Evolutionary conservation across 2,113 vertebrate species (phyloP), one percentile per base, ranked within the genome.

Genomic region (Phrynocephalus versicolor): DNA sequence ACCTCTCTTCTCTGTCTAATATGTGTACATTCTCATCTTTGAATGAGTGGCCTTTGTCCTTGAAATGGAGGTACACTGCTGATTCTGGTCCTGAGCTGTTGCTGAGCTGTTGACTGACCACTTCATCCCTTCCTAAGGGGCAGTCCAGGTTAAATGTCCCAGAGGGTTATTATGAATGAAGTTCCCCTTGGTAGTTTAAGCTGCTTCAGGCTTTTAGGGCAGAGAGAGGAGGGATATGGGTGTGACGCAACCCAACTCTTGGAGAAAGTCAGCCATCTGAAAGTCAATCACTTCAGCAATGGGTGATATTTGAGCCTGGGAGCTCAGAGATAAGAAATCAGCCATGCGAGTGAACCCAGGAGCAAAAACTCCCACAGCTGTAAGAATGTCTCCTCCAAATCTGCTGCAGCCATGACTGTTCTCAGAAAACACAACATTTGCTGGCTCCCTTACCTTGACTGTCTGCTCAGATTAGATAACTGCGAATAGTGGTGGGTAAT

Each of bases 401-500:
- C 30, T 35, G 76, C 23, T 70, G 13, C n/a, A 62, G 58, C 30
- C 77, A 27, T 35, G 73, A 41, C 25, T 35, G 69, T n/a, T 73
- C 57, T 76, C 33, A 14, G 74, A n/a, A 80, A 55, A 65, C 37
- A 35, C 30, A 19, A 41, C 57, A 88, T 74, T 84, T 80, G 13
- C 58, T 14, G 33, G 39, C 58, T 74, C 39, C 23, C 69, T 45
- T 84, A 74, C 82, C 76, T 80, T 83, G 76, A 75, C 69, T 80
- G 87, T 39, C 70, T 65, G 77, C 77, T 73, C 62, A 67, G 77
- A 88, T 88, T 58, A 80, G 82, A 79, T 84, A 80, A 62, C 71
- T 80, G 35, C 67, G 76, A 88, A 80, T 74, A 88, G 87, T 70
- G 41, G 62, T 45, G 76, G 76, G 69, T 84, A 83, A 83, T 84